Evolutionary conservation across 2,888 invertebrate genomes (phyloP).

Genomic region (Gymnosoma rotundatum): DNA sequence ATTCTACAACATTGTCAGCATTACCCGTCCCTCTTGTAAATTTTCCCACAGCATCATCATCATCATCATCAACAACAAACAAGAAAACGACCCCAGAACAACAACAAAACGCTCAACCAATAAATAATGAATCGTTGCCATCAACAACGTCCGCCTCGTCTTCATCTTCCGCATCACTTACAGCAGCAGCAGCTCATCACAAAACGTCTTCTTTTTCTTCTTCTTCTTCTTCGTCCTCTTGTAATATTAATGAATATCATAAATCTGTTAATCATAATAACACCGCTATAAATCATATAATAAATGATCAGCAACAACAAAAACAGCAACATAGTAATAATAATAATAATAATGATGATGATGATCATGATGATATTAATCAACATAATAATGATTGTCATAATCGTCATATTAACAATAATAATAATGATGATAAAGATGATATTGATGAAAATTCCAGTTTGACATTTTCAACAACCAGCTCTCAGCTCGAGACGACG

Average conservation of each 20-base stretch:
- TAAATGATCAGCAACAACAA: constrained; percentile 22
- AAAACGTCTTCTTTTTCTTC: constrained; percentile 31
- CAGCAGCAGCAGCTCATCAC: background rate
- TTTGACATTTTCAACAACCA: constrained; percentile 55
- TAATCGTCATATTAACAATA: constrained; percentile 4
- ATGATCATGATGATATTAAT: constrained; percentile 17
- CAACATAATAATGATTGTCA: constrained; percentile 23
- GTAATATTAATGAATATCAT: constrained; percentile 50
- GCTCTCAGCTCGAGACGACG: constrained; percentile 55
- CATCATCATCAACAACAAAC: constrained; percentile 42
- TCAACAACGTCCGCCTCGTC: constrained; percentile 45
- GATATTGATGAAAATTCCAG: constrained; percentile 62
- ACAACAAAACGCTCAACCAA: constrained; percentile 31
- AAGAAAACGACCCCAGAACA: constrained; percentile 48
- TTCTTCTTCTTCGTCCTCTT: constrained; percentile 16
- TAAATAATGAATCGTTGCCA: constrained; percentile 61
- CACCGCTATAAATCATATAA: constrained; percentile 53
- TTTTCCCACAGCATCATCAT: constrained; percentile 44
- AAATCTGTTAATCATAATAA: constrained; percentile 61
- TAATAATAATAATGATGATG: background rate
- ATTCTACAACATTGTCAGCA: constrained; percentile 30
- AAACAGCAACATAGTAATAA: background rate
- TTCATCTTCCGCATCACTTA: constrained; percentile 36
- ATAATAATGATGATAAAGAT: constrained; percentile 30
- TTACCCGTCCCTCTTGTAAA: constrained; percentile 34